phyloP scores from a whole-genome alignment of 2,888 invertebrate species.

The Balanococcus diminutus region DNA sequence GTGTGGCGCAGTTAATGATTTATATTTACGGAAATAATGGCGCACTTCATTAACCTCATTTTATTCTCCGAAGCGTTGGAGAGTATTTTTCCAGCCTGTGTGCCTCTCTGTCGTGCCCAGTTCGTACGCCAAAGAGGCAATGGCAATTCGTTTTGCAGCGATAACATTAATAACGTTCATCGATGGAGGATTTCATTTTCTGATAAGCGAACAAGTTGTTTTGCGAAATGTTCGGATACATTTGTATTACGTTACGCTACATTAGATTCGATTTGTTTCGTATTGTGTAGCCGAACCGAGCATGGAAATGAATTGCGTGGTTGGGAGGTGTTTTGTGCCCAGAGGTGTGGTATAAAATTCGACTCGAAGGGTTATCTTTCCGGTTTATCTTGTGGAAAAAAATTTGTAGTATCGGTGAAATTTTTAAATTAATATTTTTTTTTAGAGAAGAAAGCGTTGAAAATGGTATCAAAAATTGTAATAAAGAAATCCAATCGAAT shows the following conservation, averaged over 20 bases:
- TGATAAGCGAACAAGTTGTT: conserved; percentile 42
- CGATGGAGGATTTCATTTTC: conserved; percentile 40
- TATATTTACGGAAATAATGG: conserved; percentile 34
- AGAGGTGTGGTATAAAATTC: too few species aligned
- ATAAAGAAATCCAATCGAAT: too few species aligned
- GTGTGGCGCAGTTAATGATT: neutral
- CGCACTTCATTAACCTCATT: conserved; percentile 38
- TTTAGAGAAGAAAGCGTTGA: too few species aligned
- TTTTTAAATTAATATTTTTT: too few species aligned
- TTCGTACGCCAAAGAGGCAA: too few species aligned
- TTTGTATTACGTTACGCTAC: conserved; percentile 42
- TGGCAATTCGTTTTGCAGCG: conserved; percentile 19
- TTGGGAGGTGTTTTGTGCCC: too few species aligned
- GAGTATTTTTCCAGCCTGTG: conserved; percentile 17
- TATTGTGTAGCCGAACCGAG: neutral
- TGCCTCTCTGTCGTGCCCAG: too few species aligned
- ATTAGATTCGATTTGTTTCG: conserved; percentile 11
- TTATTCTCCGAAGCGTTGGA: neutral
- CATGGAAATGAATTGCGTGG: too few species aligned
- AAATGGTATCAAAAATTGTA: too few species aligned
- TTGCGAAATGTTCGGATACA: conserved; percentile 25
- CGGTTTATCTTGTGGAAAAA: too few species aligned
- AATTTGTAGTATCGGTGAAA: too few species aligned
- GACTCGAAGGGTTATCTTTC: too few species aligned
- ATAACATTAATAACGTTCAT: conserved; percentile 35